These are phyloP conservation scores for Gari tellinella DNA, from an alignment of 2,888 invertebrate genomes.

Conservation along the genomic window DNA sequence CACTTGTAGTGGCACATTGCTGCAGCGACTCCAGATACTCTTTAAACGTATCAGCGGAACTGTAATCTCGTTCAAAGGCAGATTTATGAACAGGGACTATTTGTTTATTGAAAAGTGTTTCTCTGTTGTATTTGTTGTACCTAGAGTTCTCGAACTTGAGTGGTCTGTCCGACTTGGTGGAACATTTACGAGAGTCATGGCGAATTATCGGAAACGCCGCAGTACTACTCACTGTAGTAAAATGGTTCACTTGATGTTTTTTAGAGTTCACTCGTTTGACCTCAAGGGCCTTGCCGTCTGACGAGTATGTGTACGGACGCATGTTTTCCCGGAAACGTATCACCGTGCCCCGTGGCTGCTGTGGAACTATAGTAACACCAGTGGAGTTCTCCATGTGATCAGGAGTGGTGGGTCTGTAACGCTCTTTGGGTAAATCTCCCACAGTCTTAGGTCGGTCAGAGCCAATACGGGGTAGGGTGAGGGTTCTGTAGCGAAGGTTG, in stretches of 20 bases:
- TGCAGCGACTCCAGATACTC: slow-evolving; percentile 61
- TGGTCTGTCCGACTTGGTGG: slow-evolving; percentile 53
- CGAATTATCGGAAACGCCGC: slow-evolving; percentile 41
- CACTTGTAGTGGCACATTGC: slow-evolving; percentile 30
- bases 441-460: slow-evolving; percentile 24
- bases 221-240: background rate
- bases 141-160: slow-evolving; percentile 59
- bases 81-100: slow-evolving; percentile 20
- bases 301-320: slow-evolving; percentile 32
- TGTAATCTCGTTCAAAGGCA: slow-evolving; percentile 55
- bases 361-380: slow-evolving; percentile 35
- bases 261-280: slow-evolving; percentile 28
- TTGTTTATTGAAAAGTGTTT: slow-evolving; percentile 43
- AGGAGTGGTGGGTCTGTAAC: slow-evolving; percentile 5
- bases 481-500: slow-evolving; percentile 56
- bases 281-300: slow-evolving; percentile 34
- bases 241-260: background rate
- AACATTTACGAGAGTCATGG: slow-evolving; percentile 33
- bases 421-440: slow-evolving; percentile 9
- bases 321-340: slow-evolving; percentile 52
- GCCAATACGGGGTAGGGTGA: slow-evolving; percentile 58
- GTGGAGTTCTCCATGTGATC: slow-evolving; percentile 39
- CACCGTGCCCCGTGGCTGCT: slow-evolving; percentile 50
- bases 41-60: slow-evolving; percentile 65
- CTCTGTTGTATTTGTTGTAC: slow-evolving; percentile 26